Conservation (phyloP, 2,888 invertebrate genomes). For the Bombylius discolor region DNA sequence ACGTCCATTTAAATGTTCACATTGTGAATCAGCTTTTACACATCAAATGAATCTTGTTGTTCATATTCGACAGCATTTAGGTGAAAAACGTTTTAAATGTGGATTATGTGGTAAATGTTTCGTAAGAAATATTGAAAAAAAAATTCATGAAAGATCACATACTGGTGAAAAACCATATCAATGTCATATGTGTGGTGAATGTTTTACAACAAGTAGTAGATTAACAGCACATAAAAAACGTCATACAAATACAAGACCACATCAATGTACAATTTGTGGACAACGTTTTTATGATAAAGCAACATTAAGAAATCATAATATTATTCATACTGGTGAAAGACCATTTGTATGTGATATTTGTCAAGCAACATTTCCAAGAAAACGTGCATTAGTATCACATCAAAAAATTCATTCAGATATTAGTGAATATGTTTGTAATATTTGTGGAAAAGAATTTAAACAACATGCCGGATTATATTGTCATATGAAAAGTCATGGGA, state of each 20-base stretch:
- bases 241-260: constrained; percentile 28
- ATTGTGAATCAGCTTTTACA: constrained; percentile 1
- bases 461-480: constrained; percentile 30
- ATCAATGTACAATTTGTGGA: constrained; percentile 22
- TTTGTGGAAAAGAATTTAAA: constrained; percentile 27
- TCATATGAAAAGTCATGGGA: constrained; percentile 28
- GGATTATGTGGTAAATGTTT: constrained; percentile 22
- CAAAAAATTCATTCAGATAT: constrained; percentile 24
- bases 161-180: constrained; percentile 24
- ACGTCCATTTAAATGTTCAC: not conserved
- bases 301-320: constrained; percentile 24
- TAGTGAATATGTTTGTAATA: constrained; percentile 28
- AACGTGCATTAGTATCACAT: constrained; percentile 26
- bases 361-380: constrained; percentile 24
- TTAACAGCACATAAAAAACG: constrained; percentile 24
- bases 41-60: not conserved
- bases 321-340: constrained; percentile 27
- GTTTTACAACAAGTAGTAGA: constrained; percentile 24
- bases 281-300: constrained; percentile 25
- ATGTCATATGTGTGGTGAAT: constrained; percentile 27
- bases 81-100: constrained; percentile 1
- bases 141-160: constrained; percentile 23
- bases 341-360: constrained; percentile 18
- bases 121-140: constrained; percentile 21
- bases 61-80: constrained; percentile 1